These are phyloP conservation scores for Drosophila villosipedis DNA, from an alignment of 2,888 invertebrate genomes.

Conservation along the genomic window DNA sequence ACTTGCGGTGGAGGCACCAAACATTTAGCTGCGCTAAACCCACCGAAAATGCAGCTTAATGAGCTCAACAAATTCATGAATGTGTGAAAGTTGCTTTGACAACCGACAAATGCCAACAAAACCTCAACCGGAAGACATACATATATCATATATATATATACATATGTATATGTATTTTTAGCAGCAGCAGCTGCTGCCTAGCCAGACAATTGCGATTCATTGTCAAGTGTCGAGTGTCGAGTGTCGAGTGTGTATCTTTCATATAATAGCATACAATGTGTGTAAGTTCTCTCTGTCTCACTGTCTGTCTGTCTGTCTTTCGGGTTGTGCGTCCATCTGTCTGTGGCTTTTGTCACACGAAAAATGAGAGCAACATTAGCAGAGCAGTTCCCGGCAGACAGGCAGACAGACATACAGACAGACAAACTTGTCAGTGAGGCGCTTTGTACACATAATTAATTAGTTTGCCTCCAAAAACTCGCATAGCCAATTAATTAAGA, in stretches of 20 bases:
- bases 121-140: slow-evolving; percentile 24
- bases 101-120: slow-evolving; percentile 77
- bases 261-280: slow-evolving; percentile 60
- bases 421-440: slow-evolving; percentile 50
- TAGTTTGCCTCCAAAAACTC: slow-evolving; percentile 70
- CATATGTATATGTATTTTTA: not conserved
- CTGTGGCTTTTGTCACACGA: slow-evolving; percentile 78
- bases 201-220: slow-evolving; percentile 74
- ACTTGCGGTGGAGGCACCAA: slow-evolving; percentile 79
- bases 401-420: not conserved
- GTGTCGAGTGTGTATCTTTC: slow-evolving; percentile 62
- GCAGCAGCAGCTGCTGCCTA: slow-evolving; percentile 1
- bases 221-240: slow-evolving; percentile 62
- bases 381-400: not conserved
- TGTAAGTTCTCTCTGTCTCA: slow-evolving; percentile 31
- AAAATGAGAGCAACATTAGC: slow-evolving; percentile 36
- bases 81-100: slow-evolving; percentile 82
- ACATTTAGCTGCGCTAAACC: slow-evolving; percentile 73
- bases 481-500: slow-evolving; percentile 77
- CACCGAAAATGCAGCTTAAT: slow-evolving; percentile 81
- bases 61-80: slow-evolving; percentile 81
- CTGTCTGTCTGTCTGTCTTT: slow-evolving; percentile 22
- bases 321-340: slow-evolving; percentile 29
- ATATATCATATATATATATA: not conserved
- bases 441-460: slow-evolving; percentile 71